phyloP scores from a whole-genome alignment of 1,140 invertebrate species.

The Homalodisca vitripennis region DNA sequence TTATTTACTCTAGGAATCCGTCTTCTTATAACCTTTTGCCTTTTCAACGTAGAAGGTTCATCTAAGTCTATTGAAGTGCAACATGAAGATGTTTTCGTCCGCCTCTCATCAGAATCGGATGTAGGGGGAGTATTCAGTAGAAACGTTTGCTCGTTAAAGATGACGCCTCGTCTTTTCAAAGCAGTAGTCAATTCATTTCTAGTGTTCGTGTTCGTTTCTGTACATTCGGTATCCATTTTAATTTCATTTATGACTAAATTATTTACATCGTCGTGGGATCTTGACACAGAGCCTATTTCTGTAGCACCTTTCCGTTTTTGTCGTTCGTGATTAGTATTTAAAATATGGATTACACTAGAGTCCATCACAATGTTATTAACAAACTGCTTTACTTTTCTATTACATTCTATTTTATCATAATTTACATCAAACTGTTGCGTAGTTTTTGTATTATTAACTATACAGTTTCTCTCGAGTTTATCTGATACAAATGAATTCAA shows the following conservation, averaged over 20 bases:
- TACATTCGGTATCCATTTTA: background rate
- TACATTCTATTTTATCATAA: too few relatives aligned
- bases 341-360: slow-evolving; percentile 17
- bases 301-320: background rate
- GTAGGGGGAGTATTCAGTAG: slow-evolving; percentile 33
- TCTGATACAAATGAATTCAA: too few relatives aligned
- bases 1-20: slow-evolving; percentile 36
- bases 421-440: too few relatives aligned
- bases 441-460: too few relatives aligned
- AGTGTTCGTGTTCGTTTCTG: background rate
- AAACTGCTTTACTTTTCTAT: background rate
- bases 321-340: slow-evolving; percentile 14
- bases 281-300: background rate
- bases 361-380: background rate
- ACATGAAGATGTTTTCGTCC: slow-evolving; percentile 40
- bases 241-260: slow-evolving; percentile 3
- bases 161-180: slow-evolving; percentile 35
- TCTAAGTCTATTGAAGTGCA: slow-evolving; percentile 45
- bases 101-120: slow-evolving; percentile 13
- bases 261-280: background rate
- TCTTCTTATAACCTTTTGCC: slow-evolving; percentile 50
- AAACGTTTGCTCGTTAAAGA: slow-evolving; percentile 37
- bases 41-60: slow-evolving; percentile 49
- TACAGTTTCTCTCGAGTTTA: too few relatives aligned
- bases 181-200: background rate